Conservation (phyloP, 1,140 invertebrate species). For the Temnothorax curvispinosus region DNA sequence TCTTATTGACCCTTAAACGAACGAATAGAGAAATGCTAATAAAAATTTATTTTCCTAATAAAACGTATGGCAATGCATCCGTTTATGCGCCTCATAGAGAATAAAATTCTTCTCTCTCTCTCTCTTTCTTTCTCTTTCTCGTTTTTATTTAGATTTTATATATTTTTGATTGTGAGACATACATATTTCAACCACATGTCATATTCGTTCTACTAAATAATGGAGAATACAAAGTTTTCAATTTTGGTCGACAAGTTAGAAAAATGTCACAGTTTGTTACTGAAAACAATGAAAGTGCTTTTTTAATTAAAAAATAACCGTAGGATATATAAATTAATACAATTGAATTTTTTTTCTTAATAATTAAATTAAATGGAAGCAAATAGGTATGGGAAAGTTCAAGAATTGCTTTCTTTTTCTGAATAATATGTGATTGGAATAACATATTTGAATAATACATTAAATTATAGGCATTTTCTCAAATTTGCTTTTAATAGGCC, state of each 20-base stretch:
- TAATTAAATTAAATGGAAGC: background rate
- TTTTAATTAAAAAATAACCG: background rate
- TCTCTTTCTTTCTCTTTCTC: background rate
- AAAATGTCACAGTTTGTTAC: background rate
- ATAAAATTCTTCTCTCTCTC: background rate
- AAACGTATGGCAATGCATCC: too few species aligned
- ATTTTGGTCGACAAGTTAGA: background rate
- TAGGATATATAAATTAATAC: background rate
- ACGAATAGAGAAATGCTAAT: background rate
- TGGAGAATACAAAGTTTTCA: background rate
- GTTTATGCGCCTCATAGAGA: background rate
- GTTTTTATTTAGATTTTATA: background rate
- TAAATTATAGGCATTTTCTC: background rate
- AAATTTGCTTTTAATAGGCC: background rate
- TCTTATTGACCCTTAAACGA: conserved; percentile 21
- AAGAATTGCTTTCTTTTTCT: background rate
- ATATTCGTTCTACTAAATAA: background rate
- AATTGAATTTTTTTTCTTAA: background rate
- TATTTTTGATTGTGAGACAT: too few species aligned
- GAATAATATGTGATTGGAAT: background rate
- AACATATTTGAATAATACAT: background rate
- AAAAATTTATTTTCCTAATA: background rate
- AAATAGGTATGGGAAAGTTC: background rate
- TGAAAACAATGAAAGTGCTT: background rate
- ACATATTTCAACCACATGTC: background rate